A percentile compares a stretch with the other conserved stretches of the same genome.
These are phyloP conservation scores for Ancistrus triradiatus DNA, from an alignment of 2,113 vertebrate genomes.

Conservation along the genomic window DNA sequence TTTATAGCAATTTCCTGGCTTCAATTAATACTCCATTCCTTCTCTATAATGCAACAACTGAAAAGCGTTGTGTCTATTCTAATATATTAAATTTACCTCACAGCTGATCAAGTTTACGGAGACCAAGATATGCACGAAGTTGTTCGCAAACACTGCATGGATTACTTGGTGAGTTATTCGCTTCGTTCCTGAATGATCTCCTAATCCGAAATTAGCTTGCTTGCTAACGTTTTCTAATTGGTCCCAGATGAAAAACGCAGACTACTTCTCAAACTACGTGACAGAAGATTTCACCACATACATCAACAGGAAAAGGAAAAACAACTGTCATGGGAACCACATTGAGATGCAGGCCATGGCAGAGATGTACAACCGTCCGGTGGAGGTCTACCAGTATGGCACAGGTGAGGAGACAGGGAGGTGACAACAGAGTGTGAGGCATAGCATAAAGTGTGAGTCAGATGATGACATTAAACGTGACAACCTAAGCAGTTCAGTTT, in stretches of 20 bases:
- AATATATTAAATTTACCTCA: constrained; percentile 5
- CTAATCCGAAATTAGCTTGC: too few relatives aligned
- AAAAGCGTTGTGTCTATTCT: neutral
- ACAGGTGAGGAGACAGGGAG: constrained; percentile 66
- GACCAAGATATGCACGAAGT: constrained; percentile 93
- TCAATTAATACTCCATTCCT: too few relatives aligned
- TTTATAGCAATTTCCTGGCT: too few relatives aligned
- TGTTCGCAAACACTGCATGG: constrained; percentile 90
- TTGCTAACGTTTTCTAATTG: neutral
- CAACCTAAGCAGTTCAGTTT: neutral
- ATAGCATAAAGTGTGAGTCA: constrained; percentile 9
- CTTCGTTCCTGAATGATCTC: neutral
- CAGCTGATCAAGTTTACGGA: constrained; percentile 89
- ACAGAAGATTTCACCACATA: constrained; percentile 95
- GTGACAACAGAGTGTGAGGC: neutral
- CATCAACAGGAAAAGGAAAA: constrained; percentile 94
- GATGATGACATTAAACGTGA: neutral
- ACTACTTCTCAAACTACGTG: constrained; percentile 95
- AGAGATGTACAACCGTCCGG: constrained; percentile 93
- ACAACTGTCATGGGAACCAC: constrained; percentile 94
- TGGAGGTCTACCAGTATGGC: constrained; percentile 91
- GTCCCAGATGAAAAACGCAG: constrained; percentile 88
- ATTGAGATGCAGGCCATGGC: constrained; percentile 98
- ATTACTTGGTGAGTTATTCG: constrained; percentile 81
- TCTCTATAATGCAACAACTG: too few relatives aligned